Evolutionary conservation across 1,140 invertebrate species (phyloP), one percentile per base, ranked within the genome.

Genomic region (Bombus difficillimus): DNA sequence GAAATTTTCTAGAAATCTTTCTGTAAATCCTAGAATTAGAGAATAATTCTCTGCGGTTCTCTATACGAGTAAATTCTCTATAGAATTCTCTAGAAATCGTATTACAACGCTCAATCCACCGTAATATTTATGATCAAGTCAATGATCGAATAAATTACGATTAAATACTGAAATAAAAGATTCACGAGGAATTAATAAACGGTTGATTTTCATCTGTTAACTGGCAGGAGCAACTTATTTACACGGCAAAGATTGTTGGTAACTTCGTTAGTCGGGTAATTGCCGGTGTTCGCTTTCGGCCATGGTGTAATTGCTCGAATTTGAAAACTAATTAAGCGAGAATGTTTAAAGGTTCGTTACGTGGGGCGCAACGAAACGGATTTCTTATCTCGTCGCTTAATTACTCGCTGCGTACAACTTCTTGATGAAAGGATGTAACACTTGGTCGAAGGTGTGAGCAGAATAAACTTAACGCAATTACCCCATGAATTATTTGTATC

Each of bases 401-500:
- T 88, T 68, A 71, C 37, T 18, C n/a, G 64, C 28, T 18, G 47
- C 28, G 68, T 64, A 57, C 34, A 53, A 68, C 22, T 69, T 83
- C 73, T 53, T 68, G 73, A 77, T 41, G 62, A 77, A 83, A 83
- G 81, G 81, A 66, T 34, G 81, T 66, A 41, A 59, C 72, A 37
- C 18, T 39, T 32, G 79, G 34, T 22, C 53, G 41, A 28, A n/a
- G 43, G 39, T n/a, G 68, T 37, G 47, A 73, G 39, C 66, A 57
- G 47, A 43, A 84, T 43, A 32, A 88, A 47, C 15, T 64, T 75
- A 68, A 78, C 43, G 64, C 86, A 57, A 85, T 88, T 88, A 75
- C 18, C 39, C 32, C 13, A 74, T 66, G 75, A 74, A 77, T 85
- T 88, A 88, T 85, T 89, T 88, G 82, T 89, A 81, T 62, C 59